A percentile compares a stretch with the other conserved stretches of the same genome.
phyloP scores from a whole-genome alignment of 2,113 vertebrate species.

The Ramphastos sulfuratus region DNA sequence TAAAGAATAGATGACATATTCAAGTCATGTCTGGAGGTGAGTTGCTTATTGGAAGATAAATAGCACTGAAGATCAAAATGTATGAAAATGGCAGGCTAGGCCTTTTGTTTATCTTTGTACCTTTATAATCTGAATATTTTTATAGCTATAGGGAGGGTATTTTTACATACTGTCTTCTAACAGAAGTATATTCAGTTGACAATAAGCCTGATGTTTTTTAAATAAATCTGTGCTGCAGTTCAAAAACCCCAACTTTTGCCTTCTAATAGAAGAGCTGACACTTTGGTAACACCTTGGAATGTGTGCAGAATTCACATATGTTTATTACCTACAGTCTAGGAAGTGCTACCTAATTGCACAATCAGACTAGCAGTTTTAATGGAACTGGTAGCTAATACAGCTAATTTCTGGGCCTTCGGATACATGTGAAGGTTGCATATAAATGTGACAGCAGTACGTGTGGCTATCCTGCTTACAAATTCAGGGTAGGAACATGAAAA shows the following conservation, averaged over 20 bases:
- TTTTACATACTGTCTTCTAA: background rate
- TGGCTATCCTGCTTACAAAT: background rate
- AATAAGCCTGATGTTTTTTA: background rate
- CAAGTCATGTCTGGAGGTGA: background rate
- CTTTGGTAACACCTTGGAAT: background rate
- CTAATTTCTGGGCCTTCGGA: background rate
- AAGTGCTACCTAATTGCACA: background rate
- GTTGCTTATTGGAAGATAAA: background rate
- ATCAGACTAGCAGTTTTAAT: background rate
- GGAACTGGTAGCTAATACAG: background rate
- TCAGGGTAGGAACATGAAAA: background rate
- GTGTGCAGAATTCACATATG: background rate
- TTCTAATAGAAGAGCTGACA: background rate
- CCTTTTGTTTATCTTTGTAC: background rate
- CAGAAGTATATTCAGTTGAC: background rate
- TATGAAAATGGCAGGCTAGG: background rate
- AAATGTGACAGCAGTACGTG: background rate
- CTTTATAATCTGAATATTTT: slow-evolving; percentile 22
- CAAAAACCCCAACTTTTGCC: background rate
- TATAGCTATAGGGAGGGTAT: background rate
- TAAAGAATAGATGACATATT: background rate
- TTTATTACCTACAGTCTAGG: background rate
- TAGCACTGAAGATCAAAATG: background rate
- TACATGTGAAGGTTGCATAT: background rate
- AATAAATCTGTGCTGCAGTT: background rate